phyloP scores from a whole-genome alignment of 2,797 vertebrate genomes.

The Poecilia picta region DNA sequence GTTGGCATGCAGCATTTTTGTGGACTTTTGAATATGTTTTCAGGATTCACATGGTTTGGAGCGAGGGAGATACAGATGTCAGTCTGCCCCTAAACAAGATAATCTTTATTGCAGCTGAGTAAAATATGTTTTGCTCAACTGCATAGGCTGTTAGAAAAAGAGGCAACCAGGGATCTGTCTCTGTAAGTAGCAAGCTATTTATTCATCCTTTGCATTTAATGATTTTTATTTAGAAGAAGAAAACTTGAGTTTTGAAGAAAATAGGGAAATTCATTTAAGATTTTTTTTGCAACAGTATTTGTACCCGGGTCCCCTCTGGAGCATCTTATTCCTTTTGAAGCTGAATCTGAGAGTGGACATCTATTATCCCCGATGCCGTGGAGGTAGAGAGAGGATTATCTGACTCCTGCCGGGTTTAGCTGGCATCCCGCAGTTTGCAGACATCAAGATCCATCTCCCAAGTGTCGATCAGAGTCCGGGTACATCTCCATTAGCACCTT shows the following conservation, averaged over 20 bases:
- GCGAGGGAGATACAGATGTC: conserved; percentile 44
- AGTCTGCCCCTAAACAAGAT: conserved; percentile 45
- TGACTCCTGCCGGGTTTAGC: conserved; percentile 70
- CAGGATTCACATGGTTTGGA: conserved; percentile 36
- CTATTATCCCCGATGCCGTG: conserved; percentile 66
- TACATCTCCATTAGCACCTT: conserved; percentile 80
- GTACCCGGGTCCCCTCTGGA: conserved; percentile 43
- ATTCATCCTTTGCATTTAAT: background rate
- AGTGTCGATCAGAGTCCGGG: conserved; percentile 71
- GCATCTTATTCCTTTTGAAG: conserved; percentile 49
- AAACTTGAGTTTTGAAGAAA: conserved; percentile 10
- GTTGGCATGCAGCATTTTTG: conserved; percentile 1
- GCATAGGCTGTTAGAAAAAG: conserved; percentile 1
- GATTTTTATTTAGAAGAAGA: conserved; percentile 7
- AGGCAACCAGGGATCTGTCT: conserved; percentile 1
- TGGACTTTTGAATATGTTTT: conserved; percentile 39
- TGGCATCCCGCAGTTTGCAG: conserved; percentile 69
- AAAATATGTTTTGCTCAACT: conserved; percentile 31
- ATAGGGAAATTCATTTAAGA: conserved; percentile 9
- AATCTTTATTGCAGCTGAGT: conserved; percentile 53
- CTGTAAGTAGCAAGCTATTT: conserved; percentile 1
- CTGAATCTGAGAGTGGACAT: conserved; percentile 64
- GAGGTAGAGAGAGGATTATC: conserved; percentile 73
- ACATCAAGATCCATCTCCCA: conserved; percentile 76
- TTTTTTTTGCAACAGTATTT: conserved; percentile 30